Base-by-base conservation (phyloP, 1,140 invertebrate species). In the Acromyrmex echinatior region DNA sequence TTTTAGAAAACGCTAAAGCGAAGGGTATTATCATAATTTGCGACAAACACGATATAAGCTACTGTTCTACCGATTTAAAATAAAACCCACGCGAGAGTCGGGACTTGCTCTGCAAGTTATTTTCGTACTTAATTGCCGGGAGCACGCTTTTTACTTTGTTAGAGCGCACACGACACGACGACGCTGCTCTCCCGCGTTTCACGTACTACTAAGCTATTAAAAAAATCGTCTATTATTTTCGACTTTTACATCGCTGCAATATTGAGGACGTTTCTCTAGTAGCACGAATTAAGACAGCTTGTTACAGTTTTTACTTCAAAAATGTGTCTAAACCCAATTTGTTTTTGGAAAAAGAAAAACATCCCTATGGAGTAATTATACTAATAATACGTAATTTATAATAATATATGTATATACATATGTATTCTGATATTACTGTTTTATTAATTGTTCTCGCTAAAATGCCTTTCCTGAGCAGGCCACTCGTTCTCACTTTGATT, bases 161-260 rank as follows among this genome's bases (percentile, higher is more conserved):
- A 21, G 12, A 45, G 39, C 25, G 10, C 18, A 71, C 53, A 60
- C 51, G 45, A 21, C 28, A 60, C 21, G 65, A 51, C 53, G 7
- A 73, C 25, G 18, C 10, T 82, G 45, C 49, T 84, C 35, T 84
- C 28, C 14, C 39, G 18, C 35, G 16, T 51, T 73, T 82, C 28
- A 14, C 39, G 68, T 21, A 3, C 16, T 7, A n/a, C 16, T 7
- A 28, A n/a, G 71, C 14, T 62, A 53, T 14, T 45, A 45, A 10
- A 82, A 82, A 82, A 81, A 16, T 81, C 31, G 49, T 56, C 25
- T 74, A 76, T 51, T 74, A 76, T 84, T 74, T 56, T 74, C 21
- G 7, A 58, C 25, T 62, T 51, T 49, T 82, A 31, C 28, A 18
- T 62, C 66, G 7, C 31, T 7, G 49, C 49, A 14, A 25, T 45